Base-by-base conservation (phyloP, 1,140 invertebrate genomes). In the Brachionus calyciflorus region DNA sequence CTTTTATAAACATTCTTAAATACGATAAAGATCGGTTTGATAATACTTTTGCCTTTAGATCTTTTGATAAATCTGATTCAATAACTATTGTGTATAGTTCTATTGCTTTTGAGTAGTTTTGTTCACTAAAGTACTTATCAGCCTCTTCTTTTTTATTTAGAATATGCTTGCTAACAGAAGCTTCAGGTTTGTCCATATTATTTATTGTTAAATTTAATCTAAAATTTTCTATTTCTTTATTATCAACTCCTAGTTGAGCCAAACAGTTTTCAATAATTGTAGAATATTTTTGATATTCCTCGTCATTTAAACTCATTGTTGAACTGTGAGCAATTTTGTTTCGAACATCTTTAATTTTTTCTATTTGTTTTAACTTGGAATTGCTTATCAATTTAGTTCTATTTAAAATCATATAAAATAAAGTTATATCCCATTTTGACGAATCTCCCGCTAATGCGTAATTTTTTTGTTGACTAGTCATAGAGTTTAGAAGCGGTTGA, bases 361-460 rank as follows among this genome's bases (percentile, higher is more conserved):
- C 55, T 28, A 60, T n/a, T 3, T 60, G 30, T 14, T 60, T 60
- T 30, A 60, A n/a, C 3, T 14, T 33, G 14, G 55, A 60, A 30
- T 60, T 60, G 10, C 33, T 30, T 2, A 30, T 17, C 17, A 60
- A 19, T 1, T 60, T 33, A 2, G 12, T 14, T 30, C 33, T 28
- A 0, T 24, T 30, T 14, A 60, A 60, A 60, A 60, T 60, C 17
- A 57, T 30, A 30, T 33, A 57, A 9, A 30, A 14, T 28, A 57
- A 57, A 57, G 24, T 57, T 2, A 57, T 33, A 17, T 57, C 53
- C 53, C 53, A 57, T 30, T 57, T 30, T 57, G 53, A 57, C 33
- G 53, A 30, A 14, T 57, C 53, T 1, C 53, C 53, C 5, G 6
- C 10, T 12, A 30, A 6, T 9, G 53, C 53, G 17, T 12, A 12